phyloP scores from a whole-genome alignment of 2,797 vertebrate genomes.

The Chrosomus eos region DNA sequence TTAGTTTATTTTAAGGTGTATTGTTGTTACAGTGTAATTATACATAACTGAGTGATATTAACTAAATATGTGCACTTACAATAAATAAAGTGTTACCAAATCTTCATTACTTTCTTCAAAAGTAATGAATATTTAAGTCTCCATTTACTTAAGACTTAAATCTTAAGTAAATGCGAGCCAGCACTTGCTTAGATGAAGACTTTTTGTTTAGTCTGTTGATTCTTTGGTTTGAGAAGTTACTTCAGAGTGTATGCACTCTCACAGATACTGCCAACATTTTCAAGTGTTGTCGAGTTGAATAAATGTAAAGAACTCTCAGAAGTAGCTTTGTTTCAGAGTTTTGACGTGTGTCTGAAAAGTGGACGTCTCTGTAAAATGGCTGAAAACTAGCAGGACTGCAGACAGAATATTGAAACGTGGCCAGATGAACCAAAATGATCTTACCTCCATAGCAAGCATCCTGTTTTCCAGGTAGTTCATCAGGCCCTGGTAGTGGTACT shows the following conservation, averaged over 20 bases:
- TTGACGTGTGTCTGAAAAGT: neutral
- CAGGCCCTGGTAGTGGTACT: conserved; percentile 90
- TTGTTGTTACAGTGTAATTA: no score
- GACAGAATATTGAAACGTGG: neutral
- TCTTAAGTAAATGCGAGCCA: conserved; percentile 4
- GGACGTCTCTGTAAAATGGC: neutral
- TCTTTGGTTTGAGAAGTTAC: neutral
- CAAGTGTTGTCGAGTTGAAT: neutral
- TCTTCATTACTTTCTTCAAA: no score
- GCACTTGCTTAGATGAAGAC: neutral
- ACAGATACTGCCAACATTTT: neutral
- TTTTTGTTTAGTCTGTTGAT: neutral
- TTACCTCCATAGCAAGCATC: conserved; percentile 91
- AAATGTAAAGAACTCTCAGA: neutral
- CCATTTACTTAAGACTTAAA: neutral
- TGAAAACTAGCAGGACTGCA: neutral
- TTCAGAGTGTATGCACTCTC: neutral
- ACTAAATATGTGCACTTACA: no score
- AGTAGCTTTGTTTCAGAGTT: neutral
- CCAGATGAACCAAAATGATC: conserved; percentile 52
- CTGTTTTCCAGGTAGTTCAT: conserved; percentile 96
- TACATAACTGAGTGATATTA: no score
- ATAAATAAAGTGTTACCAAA: no score
- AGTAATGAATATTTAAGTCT: no score
- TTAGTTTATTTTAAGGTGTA: no score